phyloP scores from a whole-genome alignment of 1,140 invertebrate genomes.

The Bradysia coprophila region DNA sequence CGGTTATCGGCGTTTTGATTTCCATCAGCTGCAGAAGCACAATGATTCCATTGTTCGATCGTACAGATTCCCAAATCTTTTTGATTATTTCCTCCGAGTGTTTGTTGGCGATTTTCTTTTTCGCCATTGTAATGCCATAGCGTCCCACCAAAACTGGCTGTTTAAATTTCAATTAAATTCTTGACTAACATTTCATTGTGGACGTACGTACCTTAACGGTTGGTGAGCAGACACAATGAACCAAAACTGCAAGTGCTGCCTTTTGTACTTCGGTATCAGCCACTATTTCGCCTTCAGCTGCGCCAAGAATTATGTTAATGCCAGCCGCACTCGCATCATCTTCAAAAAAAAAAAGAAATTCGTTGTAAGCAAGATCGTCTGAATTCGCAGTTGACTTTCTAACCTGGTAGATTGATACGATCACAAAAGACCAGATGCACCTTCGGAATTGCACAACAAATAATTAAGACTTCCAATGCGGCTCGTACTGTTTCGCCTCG shows the following conservation, averaged over 20 bases:
- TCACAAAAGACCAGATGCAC: slow-evolving; percentile 69
- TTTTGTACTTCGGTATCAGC: slow-evolving; percentile 80
- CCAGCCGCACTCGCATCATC: slow-evolving; percentile 56
- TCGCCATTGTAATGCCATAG: slow-evolving; percentile 32
- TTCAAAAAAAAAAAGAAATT: too few species aligned
- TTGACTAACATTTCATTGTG: neutral
- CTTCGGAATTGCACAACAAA: slow-evolving; percentile 77
- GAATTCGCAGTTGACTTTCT: too few species aligned
- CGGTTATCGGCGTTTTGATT: slow-evolving; percentile 86
- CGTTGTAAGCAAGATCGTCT: too few species aligned
- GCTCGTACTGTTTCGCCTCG: slow-evolving; percentile 77
- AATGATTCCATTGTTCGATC: slow-evolving; percentile 93
- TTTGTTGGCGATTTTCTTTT: slow-evolving; percentile 51
- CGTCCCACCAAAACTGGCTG: neutral
- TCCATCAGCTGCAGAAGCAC: slow-evolving; percentile 66
- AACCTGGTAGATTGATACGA: slow-evolving; percentile 49
- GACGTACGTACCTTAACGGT: slow-evolving; percentile 47
- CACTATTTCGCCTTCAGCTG: slow-evolving; percentile 79
- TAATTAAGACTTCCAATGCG: slow-evolving; percentile 74
- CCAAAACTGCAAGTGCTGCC: slow-evolving; percentile 69
- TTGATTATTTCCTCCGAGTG: slow-evolving; percentile 71
- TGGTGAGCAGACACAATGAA: slow-evolving; percentile 87
- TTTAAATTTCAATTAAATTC: neutral
- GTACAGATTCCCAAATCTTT: slow-evolving; percentile 82
- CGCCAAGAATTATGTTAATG: slow-evolving; percentile 52